Evolutionary conservation across 2,797 vertebrate genomes (phyloP), one percentile per base, ranked within the genome.

Genomic region (Halcyon smyrnensis): DNA sequence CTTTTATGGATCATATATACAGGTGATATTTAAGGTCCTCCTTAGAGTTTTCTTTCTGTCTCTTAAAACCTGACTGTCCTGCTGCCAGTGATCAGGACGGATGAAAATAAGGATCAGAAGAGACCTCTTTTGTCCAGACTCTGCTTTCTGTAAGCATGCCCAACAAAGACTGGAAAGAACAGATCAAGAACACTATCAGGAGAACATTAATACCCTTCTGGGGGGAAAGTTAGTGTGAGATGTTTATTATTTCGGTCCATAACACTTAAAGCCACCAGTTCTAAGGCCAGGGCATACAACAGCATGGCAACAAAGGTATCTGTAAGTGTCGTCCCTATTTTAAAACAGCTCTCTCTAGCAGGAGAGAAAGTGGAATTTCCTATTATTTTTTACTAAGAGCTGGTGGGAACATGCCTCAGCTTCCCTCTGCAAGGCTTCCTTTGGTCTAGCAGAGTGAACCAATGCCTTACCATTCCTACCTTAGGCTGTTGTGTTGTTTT

Each of bases 341-440:
- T 71, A 70, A 77, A 70, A 70, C 43, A 83, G 17, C n/a, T 67
- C 24, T 45, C 19, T 78, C 64, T 53, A 65, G 32, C 56, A 68
- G 62, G 36, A 32, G 16, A 73, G 25, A 53, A 89, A 45, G 73
- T 69, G 18, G 43, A 84, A 34, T 92, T 89, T 85, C 17, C 39
- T 32, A 1, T 34, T 18, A 25, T 11, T 84, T 93, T 82, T 62
- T 71, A 37, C 48, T 71, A 62, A 68, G 4, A 53, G 53, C 53
- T 10, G 15, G 23, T 39, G 28, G 16, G 10, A 75, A 23, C 27
- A 25, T 23, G 41, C 27, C 39, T 39, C 53, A 74, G 15, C 69
- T 80, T 91, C 57, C 80, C 69, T 89, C 62, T 82, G 37, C 57
- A 88, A 92, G 77, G 62, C 43, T 92, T 91, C 39, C 41, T 88